These are phyloP conservation scores for Monochamus alternatus DNA, from an alignment of 2,888 invertebrate species.

Conservation along the genomic window DNA sequence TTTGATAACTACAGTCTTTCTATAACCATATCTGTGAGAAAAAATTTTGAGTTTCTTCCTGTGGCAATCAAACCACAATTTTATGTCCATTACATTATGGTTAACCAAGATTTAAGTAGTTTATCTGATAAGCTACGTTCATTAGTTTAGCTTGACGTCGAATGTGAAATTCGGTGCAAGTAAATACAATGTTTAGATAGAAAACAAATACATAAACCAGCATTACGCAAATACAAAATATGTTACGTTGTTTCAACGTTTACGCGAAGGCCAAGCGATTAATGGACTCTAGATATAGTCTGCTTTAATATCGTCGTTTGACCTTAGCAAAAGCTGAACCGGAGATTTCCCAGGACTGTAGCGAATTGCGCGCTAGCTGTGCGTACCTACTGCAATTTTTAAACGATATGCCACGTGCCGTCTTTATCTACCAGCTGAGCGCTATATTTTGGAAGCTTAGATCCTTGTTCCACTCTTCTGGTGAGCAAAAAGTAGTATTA, in stretches of 20 bases:
- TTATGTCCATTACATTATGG: no score
- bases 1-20: no score
- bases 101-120: no score
- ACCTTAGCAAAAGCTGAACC: constrained; percentile 18
- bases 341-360: constrained; percentile 20
- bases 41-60: no score
- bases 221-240: constrained; percentile 16
- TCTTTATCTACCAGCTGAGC: background rate
- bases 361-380: constrained; percentile 2
- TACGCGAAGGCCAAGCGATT: constrained; percentile 24
- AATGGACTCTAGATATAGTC: constrained; percentile 8
- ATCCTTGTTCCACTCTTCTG: no score
- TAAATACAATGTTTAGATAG: constrained; percentile 1
- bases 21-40: no score
- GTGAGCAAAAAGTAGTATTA: background rate
- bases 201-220: constrained; percentile 6
- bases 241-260: constrained; percentile 19
- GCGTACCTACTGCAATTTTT: constrained; percentile 9
- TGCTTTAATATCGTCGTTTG: constrained; percentile 1
- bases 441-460: no score
- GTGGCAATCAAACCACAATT: no score
- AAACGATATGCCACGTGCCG: constrained; percentile 2
- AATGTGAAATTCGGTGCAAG: background rate
- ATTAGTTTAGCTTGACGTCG: no score
- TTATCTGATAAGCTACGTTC: no score